Percentiles rank a stretch among this genome's conserved stretches.
These are phyloP conservation scores for Thamnophis elegans DNA, from an alignment of 2,797 vertebrate genomes.

Conservation along the genomic window DNA sequence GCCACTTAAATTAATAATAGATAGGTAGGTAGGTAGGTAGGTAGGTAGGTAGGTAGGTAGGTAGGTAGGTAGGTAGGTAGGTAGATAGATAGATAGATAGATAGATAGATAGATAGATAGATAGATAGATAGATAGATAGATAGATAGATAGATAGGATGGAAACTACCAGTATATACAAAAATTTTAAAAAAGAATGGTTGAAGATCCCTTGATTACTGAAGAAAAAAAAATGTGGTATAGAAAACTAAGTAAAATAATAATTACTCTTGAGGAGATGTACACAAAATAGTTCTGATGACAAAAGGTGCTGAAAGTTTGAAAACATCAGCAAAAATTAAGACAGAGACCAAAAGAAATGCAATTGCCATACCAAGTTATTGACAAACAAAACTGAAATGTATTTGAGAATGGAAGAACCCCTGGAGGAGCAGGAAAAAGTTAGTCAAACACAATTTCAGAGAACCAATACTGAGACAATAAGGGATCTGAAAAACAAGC, in stretches of 20 bases:
- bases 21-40: too few species aligned
- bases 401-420: background rate
- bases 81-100: too few species aligned
- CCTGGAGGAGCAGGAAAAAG: background rate
- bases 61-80: background rate
- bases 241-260: background rate
- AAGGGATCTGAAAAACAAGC: background rate
- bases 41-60: too few species aligned
- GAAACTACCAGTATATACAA: background rate
- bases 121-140: too few species aligned
- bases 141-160: background rate
- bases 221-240: background rate
- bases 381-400: background rate
- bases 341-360: background rate
- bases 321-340: background rate
- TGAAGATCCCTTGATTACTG: background rate
- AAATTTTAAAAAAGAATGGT: background rate
- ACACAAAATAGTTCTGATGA: background rate
- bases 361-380: background rate
- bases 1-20: background rate
- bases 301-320: background rate
- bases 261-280: background rate
- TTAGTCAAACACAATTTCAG: background rate
- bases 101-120: too few species aligned
- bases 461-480: background rate